Conservation (phyloP, 2,797 vertebrate genomes). For the Spondyliosoma cantharus region DNA sequence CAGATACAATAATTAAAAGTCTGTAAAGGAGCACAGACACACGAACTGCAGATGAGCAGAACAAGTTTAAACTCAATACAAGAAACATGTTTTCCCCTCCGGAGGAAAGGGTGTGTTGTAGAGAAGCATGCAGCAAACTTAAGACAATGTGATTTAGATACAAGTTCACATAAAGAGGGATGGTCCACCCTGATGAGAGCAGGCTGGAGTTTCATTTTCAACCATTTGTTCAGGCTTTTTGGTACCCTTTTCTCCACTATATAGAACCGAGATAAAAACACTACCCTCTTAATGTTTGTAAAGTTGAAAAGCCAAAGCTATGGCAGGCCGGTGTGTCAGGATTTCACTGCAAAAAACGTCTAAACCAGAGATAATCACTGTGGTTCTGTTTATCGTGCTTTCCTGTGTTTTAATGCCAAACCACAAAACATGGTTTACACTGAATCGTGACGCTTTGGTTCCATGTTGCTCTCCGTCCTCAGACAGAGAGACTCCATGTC, state of each 20-base stretch:
- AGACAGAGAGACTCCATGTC: conserved; percentile 51
- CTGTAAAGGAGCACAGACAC: background rate
- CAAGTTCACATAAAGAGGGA: background rate
- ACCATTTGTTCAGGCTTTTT: background rate
- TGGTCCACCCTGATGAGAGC: background rate
- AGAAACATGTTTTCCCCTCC: background rate
- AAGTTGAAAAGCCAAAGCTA: background rate
- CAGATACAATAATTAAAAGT: background rate
- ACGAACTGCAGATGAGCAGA: background rate
- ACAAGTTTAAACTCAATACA: conserved; percentile 13
- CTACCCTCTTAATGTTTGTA: background rate
- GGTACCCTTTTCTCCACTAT: background rate
- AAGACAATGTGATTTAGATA: conserved; percentile 2
- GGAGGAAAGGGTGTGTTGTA: background rate
- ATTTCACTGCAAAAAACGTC: conserved; percentile 23
- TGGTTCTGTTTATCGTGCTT: conserved; percentile 38
- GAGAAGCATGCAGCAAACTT: background rate
- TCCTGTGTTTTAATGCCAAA: conserved; percentile 43
- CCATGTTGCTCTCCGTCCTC: conserved; percentile 21
- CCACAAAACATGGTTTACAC: conserved; percentile 44
- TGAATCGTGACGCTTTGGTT: conserved; percentile 14
- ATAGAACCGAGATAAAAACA: background rate
- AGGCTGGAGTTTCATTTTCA: background rate
- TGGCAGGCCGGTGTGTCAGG: background rate
- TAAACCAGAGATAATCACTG: conserved; percentile 37